Percentiles rank a stretch among this genome's conserved stretches.
Evolutionary conservation across 2,113 vertebrate species (phyloP).

Genomic region (Lepisosteus oculatus): DNA sequence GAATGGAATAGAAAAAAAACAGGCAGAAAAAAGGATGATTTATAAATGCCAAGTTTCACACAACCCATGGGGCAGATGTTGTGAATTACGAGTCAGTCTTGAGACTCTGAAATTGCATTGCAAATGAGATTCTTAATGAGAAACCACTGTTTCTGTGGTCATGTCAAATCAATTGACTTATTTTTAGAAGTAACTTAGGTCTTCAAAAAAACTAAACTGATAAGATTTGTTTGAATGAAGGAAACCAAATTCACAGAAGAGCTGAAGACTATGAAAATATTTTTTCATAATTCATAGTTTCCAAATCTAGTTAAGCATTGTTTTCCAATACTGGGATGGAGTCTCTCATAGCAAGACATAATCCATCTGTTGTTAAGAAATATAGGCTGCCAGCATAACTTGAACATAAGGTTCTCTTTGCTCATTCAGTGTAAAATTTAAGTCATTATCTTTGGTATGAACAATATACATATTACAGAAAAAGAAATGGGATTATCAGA

Average conservation of each 20-base stretch:
- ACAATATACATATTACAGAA: no score
- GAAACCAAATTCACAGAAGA: slow-evolving; percentile 41
- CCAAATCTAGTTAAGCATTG: slow-evolving; percentile 16
- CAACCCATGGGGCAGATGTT: slow-evolving; percentile 64
- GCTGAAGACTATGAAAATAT: background rate
- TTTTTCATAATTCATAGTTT: slow-evolving; percentile 42
- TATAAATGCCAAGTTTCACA: slow-evolving; percentile 48
- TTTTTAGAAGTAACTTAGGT: slow-evolving; percentile 22
- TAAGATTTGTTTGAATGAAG: slow-evolving; percentile 45
- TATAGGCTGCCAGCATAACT: background rate
- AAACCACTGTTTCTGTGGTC: slow-evolving; percentile 54
- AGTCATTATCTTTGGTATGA: no score
- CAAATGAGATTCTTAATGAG: slow-evolving; percentile 68
- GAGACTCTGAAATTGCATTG: slow-evolving; percentile 61
- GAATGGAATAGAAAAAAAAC: slow-evolving; percentile 35
- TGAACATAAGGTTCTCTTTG: no score
- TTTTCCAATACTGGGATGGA: slow-evolving; percentile 15
- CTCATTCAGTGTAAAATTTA: no score
- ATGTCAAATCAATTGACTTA: slow-evolving; percentile 57
- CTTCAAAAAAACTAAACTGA: slow-evolving; percentile 42
- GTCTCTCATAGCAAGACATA: background rate
- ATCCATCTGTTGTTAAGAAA: background rate
- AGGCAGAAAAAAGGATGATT: slow-evolving; percentile 37
- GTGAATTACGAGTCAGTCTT: slow-evolving; percentile 58
- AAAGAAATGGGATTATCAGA: no score